A percentile compares a stretch with the other conserved stretches of the same genome.
These are phyloP conservation scores for Anarhynchus alexandrinus DNA, from an alignment of 2,113 vertebrate species.

Conservation along the genomic window DNA sequence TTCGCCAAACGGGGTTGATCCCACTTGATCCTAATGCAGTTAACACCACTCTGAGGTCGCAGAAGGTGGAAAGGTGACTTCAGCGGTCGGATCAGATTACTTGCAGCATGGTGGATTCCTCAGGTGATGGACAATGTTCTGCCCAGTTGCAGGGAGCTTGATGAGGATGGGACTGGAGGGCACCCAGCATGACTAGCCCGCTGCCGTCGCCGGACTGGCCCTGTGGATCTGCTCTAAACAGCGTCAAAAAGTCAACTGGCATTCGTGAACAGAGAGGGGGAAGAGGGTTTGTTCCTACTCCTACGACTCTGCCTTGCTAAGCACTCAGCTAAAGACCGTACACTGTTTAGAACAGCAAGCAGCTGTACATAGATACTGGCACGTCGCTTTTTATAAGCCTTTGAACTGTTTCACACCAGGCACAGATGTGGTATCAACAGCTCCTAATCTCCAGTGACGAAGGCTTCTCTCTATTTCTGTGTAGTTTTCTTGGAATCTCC, in stretches of 20 bases:
- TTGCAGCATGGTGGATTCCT: neutral
- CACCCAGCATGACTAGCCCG: neutral
- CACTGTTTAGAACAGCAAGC: neutral
- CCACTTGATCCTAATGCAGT: fast-evolving
- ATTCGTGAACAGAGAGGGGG: neutral
- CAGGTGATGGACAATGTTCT: neutral
- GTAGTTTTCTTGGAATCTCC: neutral
- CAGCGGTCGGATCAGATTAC: neutral
- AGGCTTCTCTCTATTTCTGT: neutral
- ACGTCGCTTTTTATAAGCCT: neutral
- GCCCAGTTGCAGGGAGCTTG: neutral
- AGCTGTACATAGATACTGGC: neutral
- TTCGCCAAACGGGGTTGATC: neutral
- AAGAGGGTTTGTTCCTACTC: neutral
- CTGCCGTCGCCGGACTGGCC: neutral
- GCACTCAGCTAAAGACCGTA: neutral
- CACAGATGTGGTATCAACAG: neutral
- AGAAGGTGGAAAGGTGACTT: neutral
- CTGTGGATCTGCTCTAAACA: neutral
- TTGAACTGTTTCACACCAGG: neutral
- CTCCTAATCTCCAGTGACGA: neutral
- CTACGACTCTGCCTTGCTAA: neutral
- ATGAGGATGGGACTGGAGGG: neutral
- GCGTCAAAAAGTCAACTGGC: neutral
- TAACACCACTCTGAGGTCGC: neutral